Base-by-base conservation (phyloP, 1,140 invertebrate species). In the Megalopta genalis region DNA sequence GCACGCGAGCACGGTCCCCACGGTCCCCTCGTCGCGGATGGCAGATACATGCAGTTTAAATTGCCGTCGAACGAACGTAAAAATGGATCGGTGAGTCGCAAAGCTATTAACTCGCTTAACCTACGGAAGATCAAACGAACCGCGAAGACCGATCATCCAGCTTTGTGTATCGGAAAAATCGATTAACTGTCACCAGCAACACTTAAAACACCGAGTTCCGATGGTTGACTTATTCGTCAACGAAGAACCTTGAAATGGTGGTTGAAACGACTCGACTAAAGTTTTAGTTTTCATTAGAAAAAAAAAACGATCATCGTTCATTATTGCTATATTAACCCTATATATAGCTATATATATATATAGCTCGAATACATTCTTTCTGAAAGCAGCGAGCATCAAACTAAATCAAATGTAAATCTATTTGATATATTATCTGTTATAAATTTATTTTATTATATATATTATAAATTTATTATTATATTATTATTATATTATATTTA, bases 51-150 rank as follows among this genome's bases (percentile, higher is more conserved):
- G 14, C 66, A 70, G 66, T 77, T 70, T 25, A 59, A 78, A 72
- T 72, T 60, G 52, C 63, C 76, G 60, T 18, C 42, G 67, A 70
- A 63, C 59, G 46, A 52, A 72, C 76, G 76, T 39, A 78, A 78
- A 80, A 85, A 80, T 84, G 77, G 72, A 76, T 57, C 83, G 77
- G 39, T 80, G 77, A 80, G 64, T 84, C 67, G 70, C 78, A 85
- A 85, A 85, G 77, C 82, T 67, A 70, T 73, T 84, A 85, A 85
- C 83, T 74, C 72, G 72, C 80, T 85, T 80, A 85, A 66, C 67
- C 49, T 77, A 49, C 66, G 70, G 70, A 62, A 80, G 74, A 84
- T 80, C 82, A 85, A 85, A 85, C 77, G 79, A 72, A 85, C 79
- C 82, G 63, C 46, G 82, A 84, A 76, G 54, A 74, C 77, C 62